Evolutionary conservation across 2,113 vertebrate species (phyloP).

Genomic region (Pipra filicauda): DNA sequence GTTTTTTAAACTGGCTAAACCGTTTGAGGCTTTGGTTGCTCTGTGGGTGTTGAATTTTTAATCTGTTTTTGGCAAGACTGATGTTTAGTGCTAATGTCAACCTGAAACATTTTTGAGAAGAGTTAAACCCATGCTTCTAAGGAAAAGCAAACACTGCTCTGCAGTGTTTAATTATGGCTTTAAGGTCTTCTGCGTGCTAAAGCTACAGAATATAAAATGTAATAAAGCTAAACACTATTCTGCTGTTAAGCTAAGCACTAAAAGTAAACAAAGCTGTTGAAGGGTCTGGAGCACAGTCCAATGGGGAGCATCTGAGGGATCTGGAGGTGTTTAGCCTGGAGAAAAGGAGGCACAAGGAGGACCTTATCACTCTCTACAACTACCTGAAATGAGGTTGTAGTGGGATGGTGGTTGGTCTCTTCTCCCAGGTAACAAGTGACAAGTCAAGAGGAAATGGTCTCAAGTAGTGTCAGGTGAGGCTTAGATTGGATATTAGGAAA

Average conservation of each 20-base stretch:
- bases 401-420: fast-evolving
- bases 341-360: background rate
- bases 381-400: background rate
- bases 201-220: background rate
- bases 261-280: background rate
- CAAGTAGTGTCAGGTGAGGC: background rate
- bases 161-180: background rate
- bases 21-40: background rate
- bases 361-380: background rate
- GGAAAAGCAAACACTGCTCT: background rate
- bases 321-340: background rate
- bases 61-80: background rate
- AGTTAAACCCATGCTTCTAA: background rate
- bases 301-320: background rate
- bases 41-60: background rate
- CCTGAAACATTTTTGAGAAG: background rate
- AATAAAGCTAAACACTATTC: background rate
- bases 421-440: fast-evolving
- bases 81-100: background rate
- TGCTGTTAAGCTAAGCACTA: background rate
- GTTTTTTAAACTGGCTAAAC: background rate
- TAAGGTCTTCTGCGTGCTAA: background rate
- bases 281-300: background rate
- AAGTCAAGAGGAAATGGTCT: background rate
- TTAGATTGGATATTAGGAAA: background rate